Evolutionary conservation across 2,113 vertebrate species (phyloP).

Genomic region (Mirounga angustirostris): DNA sequence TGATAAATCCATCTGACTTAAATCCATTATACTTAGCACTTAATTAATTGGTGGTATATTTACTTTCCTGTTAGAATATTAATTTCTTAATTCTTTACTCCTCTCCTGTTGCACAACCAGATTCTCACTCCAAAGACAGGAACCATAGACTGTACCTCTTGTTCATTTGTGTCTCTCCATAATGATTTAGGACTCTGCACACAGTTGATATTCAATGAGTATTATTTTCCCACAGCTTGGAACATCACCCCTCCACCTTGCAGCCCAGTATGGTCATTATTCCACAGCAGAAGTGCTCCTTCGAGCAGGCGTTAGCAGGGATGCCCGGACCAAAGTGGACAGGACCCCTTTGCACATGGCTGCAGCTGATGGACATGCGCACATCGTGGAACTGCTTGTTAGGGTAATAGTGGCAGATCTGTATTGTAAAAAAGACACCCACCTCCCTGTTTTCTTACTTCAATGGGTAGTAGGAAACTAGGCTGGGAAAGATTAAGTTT

Average conservation of each 20-base stretch:
- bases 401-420: constrained; percentile 84
- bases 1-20: constrained; percentile 42
- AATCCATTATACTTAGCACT: neutral
- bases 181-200: neutral
- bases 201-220: neutral
- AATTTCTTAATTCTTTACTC: constrained; percentile 45
- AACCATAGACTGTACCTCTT: neutral
- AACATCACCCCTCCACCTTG: constrained; percentile 95
- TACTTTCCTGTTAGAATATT: neutral
- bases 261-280: constrained; percentile 95
- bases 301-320: constrained; percentile 94
- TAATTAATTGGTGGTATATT: neutral
- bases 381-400: constrained; percentile 94
- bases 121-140: neutral
- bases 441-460: neutral
- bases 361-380: constrained; percentile 92
- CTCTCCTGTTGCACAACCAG: neutral
- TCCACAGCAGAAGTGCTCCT: constrained; percentile 96
- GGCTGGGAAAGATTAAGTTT: neutral
- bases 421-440: neutral
- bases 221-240: constrained; percentile 89
- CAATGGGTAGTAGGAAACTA: neutral
- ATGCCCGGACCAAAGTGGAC: constrained; percentile 97
- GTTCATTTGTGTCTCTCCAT: neutral
- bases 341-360: constrained; percentile 96